Evolutionary conservation across 2,113 vertebrate species (phyloP).

Genomic region (Sphaerodactylus townsendi): DNA sequence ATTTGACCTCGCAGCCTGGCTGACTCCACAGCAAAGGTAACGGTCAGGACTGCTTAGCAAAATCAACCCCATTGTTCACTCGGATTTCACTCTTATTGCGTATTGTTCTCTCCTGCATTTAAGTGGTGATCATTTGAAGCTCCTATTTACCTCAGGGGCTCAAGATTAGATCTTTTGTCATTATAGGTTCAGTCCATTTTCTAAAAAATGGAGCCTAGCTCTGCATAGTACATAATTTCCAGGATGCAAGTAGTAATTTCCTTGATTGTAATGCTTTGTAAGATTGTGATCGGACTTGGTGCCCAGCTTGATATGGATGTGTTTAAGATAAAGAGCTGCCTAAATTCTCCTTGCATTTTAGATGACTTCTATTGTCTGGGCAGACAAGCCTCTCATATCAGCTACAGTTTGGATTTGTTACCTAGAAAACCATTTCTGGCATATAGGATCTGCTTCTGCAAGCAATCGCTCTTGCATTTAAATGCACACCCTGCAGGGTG

Average conservation of each 20-base stretch:
- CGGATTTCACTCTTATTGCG: conserved; percentile 20
- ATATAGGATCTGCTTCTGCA: background rate
- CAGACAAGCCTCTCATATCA: background rate
- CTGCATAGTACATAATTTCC: background rate
- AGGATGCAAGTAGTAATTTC: background rate
- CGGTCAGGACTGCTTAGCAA: conserved; percentile 27
- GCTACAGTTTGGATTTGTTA: background rate
- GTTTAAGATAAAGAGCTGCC: background rate
- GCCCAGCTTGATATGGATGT: background rate
- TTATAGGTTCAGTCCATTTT: background rate
- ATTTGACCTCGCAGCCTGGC: background rate
- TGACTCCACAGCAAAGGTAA: conserved; percentile 18
- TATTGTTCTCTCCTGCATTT: conserved; percentile 25
- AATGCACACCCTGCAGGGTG: background rate
- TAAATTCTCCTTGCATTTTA: background rate
- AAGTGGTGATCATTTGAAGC: conserved; percentile 18
- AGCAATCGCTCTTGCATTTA: background rate
- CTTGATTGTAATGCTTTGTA: background rate
- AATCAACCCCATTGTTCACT: conserved; percentile 26
- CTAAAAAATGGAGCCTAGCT: background rate
- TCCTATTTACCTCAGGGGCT: background rate
- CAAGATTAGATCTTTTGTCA: background rate
- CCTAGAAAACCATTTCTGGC: background rate
- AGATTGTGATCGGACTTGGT: background rate
- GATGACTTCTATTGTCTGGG: background rate